Base-by-base conservation (phyloP, 2,888 invertebrate genomes). In the Yponomeuta plumbellus region DNA sequence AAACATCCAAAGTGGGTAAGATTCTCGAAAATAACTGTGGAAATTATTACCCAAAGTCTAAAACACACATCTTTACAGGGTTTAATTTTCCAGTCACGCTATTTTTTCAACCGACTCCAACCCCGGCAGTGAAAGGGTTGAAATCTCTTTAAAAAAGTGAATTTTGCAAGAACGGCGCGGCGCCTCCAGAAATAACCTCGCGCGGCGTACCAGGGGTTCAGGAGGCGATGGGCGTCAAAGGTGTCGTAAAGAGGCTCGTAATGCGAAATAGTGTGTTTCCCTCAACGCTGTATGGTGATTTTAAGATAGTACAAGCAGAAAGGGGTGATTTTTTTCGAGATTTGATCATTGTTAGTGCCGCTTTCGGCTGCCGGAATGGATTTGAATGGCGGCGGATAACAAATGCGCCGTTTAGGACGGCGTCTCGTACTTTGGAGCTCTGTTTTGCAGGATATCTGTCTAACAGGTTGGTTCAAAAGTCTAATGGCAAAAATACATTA, bases 171-270 rank as follows among this genome's bases (percentile, higher is more conserved):
- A 63, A 39, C 17, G 10, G 20, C 11, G n/a, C 22, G 21, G 17
- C 0, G 20, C 8, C 17, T 44, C 34, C 63, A 44, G 20, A 11
- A 13, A 23, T n/a, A 22, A 17, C 44, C 13, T 52, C 1, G 44
- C 44, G 44, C 44, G 44, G 3, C 17, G 10, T 59, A 59, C 65
- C 59, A 65, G 65, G 65, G 39, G 21, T 20, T 21, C 59, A 58
- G 44, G 44, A 52, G 44, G 44, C 44, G 23, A 77, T 75, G 72
- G 71, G 72, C 80, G 76, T 78, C 86, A 67, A 73, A 83, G 84
- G 87, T 83, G 83, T 76, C 80, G 80, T 86, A 85, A 85, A 84
- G 79, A 75, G 71, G 73, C 71, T 69, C 75, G 75, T 78, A 75
- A 79, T 75, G 73, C 73, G 78, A 74, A 76, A 79, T 83, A 80